phyloP scores from a whole-genome alignment of 2,113 vertebrate genomes.

The Heloderma charlesbogerti region DNA sequence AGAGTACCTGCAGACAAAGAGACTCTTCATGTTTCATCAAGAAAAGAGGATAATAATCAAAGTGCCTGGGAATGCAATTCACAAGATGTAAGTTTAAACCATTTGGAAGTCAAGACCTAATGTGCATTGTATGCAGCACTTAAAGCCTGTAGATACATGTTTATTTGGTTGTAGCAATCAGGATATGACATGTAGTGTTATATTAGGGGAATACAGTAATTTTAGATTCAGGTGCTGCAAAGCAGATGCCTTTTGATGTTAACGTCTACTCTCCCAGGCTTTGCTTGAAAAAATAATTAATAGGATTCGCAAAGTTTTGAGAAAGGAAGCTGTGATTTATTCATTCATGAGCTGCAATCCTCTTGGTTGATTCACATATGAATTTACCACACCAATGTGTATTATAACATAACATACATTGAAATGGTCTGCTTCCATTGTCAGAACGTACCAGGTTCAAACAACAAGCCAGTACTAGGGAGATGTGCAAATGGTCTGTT shows the following conservation, averaged over 20 bases:
- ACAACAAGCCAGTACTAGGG: not conserved
- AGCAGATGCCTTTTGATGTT: not conserved
- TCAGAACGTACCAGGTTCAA: not conserved
- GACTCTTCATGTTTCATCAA: slow-evolving; percentile 41
- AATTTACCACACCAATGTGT: not conserved
- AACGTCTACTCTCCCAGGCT: rapidly evolving
- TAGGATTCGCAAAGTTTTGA: not conserved
- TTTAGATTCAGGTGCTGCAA: slow-evolving; percentile 8
- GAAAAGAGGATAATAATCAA: slow-evolving; percentile 68
- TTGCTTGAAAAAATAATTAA: not conserved
- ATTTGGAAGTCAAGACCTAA: not conserved
- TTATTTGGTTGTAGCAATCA: not conserved
- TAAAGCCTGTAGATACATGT: not conserved
- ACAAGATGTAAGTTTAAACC: slow-evolving; percentile 75
- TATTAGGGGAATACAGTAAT: not conserved
- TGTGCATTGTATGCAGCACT: not conserved
- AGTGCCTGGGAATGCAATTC: slow-evolving; percentile 67
- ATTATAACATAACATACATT: not conserved
- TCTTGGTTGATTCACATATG: not conserved
- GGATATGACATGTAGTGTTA: not conserved
- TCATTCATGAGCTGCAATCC: not conserved
- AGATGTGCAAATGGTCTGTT: not conserved
- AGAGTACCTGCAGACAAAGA: slow-evolving; percentile 60
- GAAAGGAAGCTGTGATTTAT: not conserved
- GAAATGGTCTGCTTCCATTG: not conserved